Percentiles rank a stretch among this genome's conserved stretches.
Evolutionary conservation across 2,113 vertebrate species (phyloP).

Genomic region (Mixornis gularis): DNA sequence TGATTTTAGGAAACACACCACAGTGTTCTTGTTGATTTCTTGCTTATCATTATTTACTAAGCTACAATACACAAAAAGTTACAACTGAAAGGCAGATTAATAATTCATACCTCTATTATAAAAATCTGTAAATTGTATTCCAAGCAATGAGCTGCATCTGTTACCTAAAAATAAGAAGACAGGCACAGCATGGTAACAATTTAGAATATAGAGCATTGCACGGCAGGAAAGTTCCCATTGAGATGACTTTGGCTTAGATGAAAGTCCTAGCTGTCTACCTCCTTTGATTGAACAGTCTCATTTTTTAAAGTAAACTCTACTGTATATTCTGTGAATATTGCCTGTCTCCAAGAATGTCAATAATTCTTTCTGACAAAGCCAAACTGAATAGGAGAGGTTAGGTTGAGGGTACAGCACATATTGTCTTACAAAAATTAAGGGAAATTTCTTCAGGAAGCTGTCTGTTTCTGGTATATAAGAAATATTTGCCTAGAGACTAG

Average conservation of each 20-base stretch:
- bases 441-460: neutral
- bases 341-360: constrained; percentile 35
- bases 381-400: constrained; percentile 5
- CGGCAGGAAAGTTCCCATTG: constrained; percentile 51
- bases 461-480: neutral
- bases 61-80: constrained; percentile 46
- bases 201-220: constrained; percentile 48
- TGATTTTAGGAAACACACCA: constrained; percentile 7
- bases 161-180: constrained; percentile 67
- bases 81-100: constrained; percentile 60
- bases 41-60: constrained; percentile 55
- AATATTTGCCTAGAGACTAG: neutral
- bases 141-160: constrained; percentile 61
- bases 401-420: neutral
- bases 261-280: constrained; percentile 56
- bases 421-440: neutral
- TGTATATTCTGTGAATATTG: constrained; percentile 59
- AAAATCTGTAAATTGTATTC: constrained; percentile 65
- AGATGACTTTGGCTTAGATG: constrained; percentile 62
- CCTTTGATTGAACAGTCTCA: constrained; percentile 53
- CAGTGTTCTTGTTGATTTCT: constrained; percentile 25
- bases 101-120: constrained; percentile 65
- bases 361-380: constrained; percentile 34
- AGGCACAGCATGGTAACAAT: constrained; percentile 60
- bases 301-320: constrained; percentile 63